phyloP scores from a whole-genome alignment of 2,797 vertebrate genomes.

The Pipistrellus kuhlii region DNA sequence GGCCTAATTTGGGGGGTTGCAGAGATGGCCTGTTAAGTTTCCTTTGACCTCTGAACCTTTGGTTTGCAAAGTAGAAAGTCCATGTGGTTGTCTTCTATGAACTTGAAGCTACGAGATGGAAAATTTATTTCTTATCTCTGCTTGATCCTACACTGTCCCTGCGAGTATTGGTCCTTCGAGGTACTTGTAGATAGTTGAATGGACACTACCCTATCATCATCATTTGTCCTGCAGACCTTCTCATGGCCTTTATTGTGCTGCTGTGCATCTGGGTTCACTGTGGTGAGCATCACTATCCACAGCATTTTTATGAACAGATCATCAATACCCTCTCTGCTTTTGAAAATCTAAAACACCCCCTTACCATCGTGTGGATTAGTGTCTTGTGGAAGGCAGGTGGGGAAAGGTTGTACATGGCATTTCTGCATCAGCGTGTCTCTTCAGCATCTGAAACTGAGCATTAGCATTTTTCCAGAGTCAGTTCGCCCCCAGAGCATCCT shows the following conservation, averaged over 20 bases:
- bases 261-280: background rate
- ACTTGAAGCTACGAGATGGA: background rate
- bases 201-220: background rate
- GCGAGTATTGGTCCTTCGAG: background rate
- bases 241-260: background rate
- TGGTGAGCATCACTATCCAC: fast-evolving
- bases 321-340: background rate
- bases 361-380: background rate
- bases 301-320: background rate
- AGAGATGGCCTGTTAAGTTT: background rate
- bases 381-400: background rate
- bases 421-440: background rate
- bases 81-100: background rate
- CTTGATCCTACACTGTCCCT: background rate
- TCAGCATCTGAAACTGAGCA: background rate
- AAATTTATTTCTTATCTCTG: background rate
- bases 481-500: background rate
- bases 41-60: background rate
- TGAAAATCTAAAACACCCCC: background rate
- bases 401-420: background rate
- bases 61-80: background rate
- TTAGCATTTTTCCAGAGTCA: fast-evolving
- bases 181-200: background rate
- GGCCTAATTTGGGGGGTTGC: background rate
- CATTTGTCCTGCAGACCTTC: background rate